phyloP scores from a whole-genome alignment of 2,888 invertebrate species.

The Pristionchus exspectatus region DNA sequence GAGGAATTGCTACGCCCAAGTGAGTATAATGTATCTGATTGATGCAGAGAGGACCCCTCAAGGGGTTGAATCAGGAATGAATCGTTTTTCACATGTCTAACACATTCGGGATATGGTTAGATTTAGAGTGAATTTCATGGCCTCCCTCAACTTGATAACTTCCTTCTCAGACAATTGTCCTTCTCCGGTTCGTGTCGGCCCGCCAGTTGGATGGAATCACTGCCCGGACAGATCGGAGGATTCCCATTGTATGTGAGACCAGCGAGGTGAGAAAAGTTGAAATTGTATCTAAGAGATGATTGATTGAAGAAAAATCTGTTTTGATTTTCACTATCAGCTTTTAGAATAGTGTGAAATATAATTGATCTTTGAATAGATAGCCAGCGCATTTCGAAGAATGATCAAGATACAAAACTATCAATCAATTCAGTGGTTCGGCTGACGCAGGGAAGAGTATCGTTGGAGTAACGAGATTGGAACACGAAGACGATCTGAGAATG shows the following conservation, averaged over 20 bases:
- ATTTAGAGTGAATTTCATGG: background rate
- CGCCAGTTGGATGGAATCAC: constrained; percentile 64
- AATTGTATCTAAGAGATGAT: too few species aligned
- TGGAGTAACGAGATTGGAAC: constrained; percentile 33
- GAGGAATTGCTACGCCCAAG: constrained; percentile 65
- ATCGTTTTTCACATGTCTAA: background rate
- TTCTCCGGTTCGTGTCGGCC: constrained; percentile 68
- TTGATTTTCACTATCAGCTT: too few species aligned
- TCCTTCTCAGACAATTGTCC: constrained; percentile 61
- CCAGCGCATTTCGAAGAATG: background rate
- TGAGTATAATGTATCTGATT: background rate
- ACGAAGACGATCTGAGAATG: constrained; percentile 38
- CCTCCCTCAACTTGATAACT: background rate
- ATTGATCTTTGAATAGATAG: too few species aligned
- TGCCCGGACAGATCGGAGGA: constrained; percentile 37
- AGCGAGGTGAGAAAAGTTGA: constrained; percentile 42
- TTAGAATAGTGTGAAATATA: too few species aligned
- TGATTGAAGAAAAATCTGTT: too few species aligned
- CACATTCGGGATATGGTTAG: background rate
- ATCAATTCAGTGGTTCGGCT: constrained; percentile 3
- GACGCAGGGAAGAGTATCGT: constrained; percentile 40
- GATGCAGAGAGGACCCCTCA: background rate
- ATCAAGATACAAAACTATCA: background rate
- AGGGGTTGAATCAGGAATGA: background rate
- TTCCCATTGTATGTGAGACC: constrained; percentile 52